phyloP scores from a whole-genome alignment of 2,797 vertebrate species.

The Hippocampus kuda region DNA sequence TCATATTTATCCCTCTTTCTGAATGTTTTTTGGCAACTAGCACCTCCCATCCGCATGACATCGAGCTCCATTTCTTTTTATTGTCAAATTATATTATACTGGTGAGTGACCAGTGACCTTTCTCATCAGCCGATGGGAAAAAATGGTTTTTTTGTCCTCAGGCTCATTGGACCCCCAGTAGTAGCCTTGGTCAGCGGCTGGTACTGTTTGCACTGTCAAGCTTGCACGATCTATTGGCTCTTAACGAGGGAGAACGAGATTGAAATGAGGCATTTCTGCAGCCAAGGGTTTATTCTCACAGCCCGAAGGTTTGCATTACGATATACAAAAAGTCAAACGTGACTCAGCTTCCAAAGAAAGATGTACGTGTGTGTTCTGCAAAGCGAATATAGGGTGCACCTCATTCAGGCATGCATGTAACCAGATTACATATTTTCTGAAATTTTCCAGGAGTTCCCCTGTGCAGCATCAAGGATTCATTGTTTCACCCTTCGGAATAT shows the following conservation, averaged over 20 bases:
- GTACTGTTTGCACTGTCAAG: conserved; percentile 50
- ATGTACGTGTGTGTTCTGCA: conserved; percentile 16
- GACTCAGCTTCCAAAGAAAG: conserved; percentile 2
- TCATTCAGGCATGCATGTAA: conserved; percentile 14
- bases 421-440: conserved; percentile 9
- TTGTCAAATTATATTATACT: conserved; percentile 40
- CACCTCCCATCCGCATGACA: conserved; percentile 36
- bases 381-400: conserved; percentile 14
- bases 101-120: conserved; percentile 44
- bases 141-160: conserved; percentile 44
- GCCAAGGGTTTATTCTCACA: conserved; percentile 52
- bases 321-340: conserved; percentile 19
- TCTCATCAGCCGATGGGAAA: conserved; percentile 42
- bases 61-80: conserved; percentile 35
- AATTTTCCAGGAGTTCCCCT: conserved; percentile 3
- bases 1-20: conserved; percentile 28
- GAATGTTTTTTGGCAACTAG: conserved; percentile 39
- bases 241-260: conserved; percentile 51
- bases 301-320: conserved; percentile 49
- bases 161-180: conserved; percentile 53
- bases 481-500: conserved; percentile 3
- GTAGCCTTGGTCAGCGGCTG: conserved; percentile 53
- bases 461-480: background rate
- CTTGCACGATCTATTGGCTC: conserved; percentile 54
- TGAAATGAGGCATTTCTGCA: conserved; percentile 63